phyloP scores from a whole-genome alignment of 2,797 vertebrate species.

The Parambassis ranga region DNA sequence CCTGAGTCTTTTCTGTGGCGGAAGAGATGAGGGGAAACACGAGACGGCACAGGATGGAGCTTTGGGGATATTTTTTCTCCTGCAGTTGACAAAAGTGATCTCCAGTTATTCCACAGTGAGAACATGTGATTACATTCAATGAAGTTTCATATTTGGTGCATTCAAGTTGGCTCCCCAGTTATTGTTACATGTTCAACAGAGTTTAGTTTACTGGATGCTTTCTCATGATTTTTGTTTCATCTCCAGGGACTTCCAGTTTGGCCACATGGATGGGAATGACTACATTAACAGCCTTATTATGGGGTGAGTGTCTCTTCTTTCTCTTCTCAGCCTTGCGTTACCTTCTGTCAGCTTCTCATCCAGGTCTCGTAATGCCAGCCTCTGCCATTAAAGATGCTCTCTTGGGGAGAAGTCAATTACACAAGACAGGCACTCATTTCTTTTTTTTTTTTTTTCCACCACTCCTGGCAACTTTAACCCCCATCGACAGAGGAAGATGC shows the following conservation, averaged over 20 bases:
- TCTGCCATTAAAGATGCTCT: slow-evolving; percentile 59
- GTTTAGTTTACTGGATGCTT: no score
- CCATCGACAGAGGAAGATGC: not conserved
- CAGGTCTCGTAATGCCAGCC: slow-evolving; percentile 40
- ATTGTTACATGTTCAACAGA: slow-evolving; percentile 6
- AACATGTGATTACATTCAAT: slow-evolving; percentile 3
- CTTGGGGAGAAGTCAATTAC: slow-evolving; percentile 67
- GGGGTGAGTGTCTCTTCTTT: slow-evolving; percentile 87
- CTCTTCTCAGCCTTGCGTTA: slow-evolving; percentile 38
- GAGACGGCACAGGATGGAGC: slow-evolving; percentile 22
- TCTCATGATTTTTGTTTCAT: slow-evolving; percentile 39
- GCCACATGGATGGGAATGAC: slow-evolving; percentile 96
- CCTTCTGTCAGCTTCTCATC: slow-evolving; percentile 51
- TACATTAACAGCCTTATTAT: slow-evolving; percentile 98
- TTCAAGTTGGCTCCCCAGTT: slow-evolving; percentile 15
- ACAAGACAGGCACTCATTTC: slow-evolving; percentile 46
- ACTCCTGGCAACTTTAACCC: slow-evolving; percentile 22
- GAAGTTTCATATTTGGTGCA: slow-evolving; percentile 12
- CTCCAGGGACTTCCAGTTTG: slow-evolving; percentile 91
- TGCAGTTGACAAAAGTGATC: slow-evolving; percentile 23
- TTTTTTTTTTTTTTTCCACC: slow-evolving; percentile 47
- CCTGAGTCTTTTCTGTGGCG: slow-evolving; percentile 45
- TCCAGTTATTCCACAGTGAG: slow-evolving; percentile 9
- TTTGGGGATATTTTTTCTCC: not conserved
- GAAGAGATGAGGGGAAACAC: slow-evolving; percentile 34